Evolutionary conservation across 2,888 invertebrate species (phyloP).

Genomic region (Drosophila nr. perissopoda): DNA sequence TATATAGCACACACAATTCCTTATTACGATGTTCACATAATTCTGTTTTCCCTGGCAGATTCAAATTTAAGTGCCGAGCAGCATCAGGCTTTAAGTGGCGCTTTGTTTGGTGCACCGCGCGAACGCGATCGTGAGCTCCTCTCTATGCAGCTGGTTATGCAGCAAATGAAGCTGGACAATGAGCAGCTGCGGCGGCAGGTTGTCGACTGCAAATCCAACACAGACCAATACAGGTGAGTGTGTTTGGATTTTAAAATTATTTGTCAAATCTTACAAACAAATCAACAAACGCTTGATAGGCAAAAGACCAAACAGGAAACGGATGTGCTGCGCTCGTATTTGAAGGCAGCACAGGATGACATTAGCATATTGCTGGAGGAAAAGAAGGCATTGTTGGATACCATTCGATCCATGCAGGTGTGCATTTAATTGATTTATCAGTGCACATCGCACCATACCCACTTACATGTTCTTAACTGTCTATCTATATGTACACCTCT

Average conservation of each 20-base stretch:
- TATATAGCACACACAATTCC: rapidly evolving
- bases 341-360: conserved; percentile 91
- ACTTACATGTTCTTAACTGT: conserved; percentile 40
- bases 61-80: conserved; percentile 53
- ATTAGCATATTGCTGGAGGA: conserved; percentile 90
- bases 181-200: conserved; percentile 88
- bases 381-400: conserved; percentile 90
- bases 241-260: background rate
- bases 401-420: conserved; percentile 89
- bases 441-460: conserved; percentile 4
- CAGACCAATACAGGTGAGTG: conserved; percentile 86
- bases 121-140: conserved; percentile 86
- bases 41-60: conserved; percentile 38
- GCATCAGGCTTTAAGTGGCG: conserved; percentile 53
- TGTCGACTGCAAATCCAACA: conserved; percentile 85
- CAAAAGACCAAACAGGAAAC: conserved; percentile 86
- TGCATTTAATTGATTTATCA: conserved; percentile 42
- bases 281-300: conserved; percentile 54
- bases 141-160: conserved; percentile 85
- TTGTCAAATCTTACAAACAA: background rate
- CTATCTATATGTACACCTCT: conserved; percentile 46
- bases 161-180: conserved; percentile 87
- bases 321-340: conserved; percentile 87
- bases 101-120: conserved; percentile 66
- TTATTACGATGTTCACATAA: background rate